These are phyloP conservation scores for Nomada goodeniana DNA, from an alignment of 2,888 invertebrate genomes.

Conservation along the genomic window DNA sequence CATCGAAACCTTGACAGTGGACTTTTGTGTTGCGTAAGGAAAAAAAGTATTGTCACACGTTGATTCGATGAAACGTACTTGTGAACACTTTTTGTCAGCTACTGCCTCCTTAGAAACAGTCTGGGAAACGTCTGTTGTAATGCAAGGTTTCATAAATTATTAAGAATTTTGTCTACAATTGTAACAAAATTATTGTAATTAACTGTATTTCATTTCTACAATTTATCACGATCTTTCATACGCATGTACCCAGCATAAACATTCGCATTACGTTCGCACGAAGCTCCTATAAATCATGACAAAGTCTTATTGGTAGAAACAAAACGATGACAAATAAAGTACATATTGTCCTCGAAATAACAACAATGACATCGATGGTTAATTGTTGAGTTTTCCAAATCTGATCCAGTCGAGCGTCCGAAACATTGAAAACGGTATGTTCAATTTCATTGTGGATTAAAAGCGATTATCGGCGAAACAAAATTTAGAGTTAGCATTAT, in stretches of 20 bases:
- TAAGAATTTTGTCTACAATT: background rate
- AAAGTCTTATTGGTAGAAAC: no score
- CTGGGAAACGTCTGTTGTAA: background rate
- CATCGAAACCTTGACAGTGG: background rate
- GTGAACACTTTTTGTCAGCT: background rate
- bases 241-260: background rate
- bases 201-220: background rate
- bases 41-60: background rate
- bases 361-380: background rate
- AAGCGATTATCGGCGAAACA: conserved; percentile 13
- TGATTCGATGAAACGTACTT: conserved; percentile 18
- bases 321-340: no score
- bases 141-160: background rate
- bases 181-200: conserved; percentile 2
- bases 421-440: conserved; percentile 9
- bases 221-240: conserved; percentile 1
- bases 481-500: background rate
- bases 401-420: background rate
- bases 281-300: no score
- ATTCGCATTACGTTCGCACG: no score
- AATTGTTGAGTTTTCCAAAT: background rate
- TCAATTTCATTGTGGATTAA: conserved; percentile 16
- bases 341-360: no score
- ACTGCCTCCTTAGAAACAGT: background rate
- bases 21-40: background rate